A percentile compares a stretch with the other conserved stretches of the same genome.
Evolutionary conservation across 37 sponge, comb jelly and placozoan genomes (phyloP).

Genomic region (Diacarnus erythraeanus): DNA sequence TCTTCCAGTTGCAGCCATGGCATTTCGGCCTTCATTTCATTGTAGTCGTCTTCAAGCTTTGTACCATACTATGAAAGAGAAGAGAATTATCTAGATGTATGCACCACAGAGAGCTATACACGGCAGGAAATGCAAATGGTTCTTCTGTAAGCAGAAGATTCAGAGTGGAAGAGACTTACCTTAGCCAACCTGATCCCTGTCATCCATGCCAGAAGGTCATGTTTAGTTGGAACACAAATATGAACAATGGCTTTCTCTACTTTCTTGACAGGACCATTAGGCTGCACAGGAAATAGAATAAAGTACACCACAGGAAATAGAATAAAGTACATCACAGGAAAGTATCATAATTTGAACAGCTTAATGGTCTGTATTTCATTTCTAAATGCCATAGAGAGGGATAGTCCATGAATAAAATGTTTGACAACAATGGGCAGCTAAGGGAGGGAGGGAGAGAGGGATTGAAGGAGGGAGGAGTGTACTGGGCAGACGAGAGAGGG

Average conservation of each 20-base stretch:
- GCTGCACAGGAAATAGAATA: slow-evolving; percentile 25
- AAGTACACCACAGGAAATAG: background rate
- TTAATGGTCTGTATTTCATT: background rate
- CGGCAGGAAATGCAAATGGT: too few relatives aligned
- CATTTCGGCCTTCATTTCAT: slow-evolving; percentile 59
- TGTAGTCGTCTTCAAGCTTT: slow-evolving; percentile 52
- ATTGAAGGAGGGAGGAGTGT: background rate
- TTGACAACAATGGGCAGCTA: background rate
- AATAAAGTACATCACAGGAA: too few relatives aligned
- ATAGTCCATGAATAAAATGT: too few relatives aligned
- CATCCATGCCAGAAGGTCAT: slow-evolving; percentile 59
- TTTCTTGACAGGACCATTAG: slow-evolving; percentile 57
- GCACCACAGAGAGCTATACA: too few relatives aligned
- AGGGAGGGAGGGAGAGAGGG: slow-evolving; percentile 6
- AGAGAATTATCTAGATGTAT: too few relatives aligned
- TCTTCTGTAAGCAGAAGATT: too few relatives aligned
- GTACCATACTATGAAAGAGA: slow-evolving; percentile 35
- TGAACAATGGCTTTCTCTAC: slow-evolving; percentile 71
- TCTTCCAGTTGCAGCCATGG: slow-evolving; percentile 79
- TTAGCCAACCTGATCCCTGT: slow-evolving; percentile 76
- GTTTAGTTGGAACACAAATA: slow-evolving; percentile 69
- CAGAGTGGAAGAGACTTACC: slow-evolving; percentile 30
- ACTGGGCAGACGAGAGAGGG: background rate
- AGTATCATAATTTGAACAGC: too few relatives aligned
- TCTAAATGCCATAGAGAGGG: background rate